Conservation (phyloP, 2,888 invertebrate genomes). For the Tachina fera region DNA sequence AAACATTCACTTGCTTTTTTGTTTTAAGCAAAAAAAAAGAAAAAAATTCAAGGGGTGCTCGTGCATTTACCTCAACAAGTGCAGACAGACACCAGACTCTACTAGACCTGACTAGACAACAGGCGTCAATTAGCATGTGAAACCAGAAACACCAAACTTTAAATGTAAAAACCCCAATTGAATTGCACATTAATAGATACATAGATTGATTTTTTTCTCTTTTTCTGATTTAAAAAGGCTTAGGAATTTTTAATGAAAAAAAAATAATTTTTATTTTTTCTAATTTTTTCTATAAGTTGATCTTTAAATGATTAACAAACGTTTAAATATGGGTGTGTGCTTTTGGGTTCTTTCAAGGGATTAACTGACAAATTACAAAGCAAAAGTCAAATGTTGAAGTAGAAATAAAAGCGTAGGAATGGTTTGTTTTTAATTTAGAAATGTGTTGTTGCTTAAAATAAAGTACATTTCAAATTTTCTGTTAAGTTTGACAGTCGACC, state of each 20-base stretch:
- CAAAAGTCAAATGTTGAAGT: constrained; percentile 8
- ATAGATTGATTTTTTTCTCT: not conserved
- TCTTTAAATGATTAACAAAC: constrained; percentile 44
- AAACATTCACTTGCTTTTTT: constrained; percentile 39
- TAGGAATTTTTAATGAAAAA: not conserved
- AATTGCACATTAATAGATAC: constrained; percentile 14
- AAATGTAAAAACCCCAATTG: not conserved
- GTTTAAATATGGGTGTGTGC: constrained; percentile 55
- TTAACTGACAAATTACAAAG: constrained; percentile 53
- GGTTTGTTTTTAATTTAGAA: constrained; percentile 2
- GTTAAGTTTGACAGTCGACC: constrained; percentile 44
- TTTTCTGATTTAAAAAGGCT: constrained; percentile 1
- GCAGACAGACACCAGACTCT: constrained; percentile 51
- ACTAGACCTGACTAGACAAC: constrained; percentile 40
- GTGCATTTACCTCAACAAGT: constrained; percentile 61
- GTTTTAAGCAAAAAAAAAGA: not conserved
- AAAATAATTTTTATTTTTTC: too few species aligned
- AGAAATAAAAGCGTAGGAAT: constrained; percentile 53
- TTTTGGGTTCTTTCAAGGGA: constrained; percentile 33
- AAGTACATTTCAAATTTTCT: not conserved
- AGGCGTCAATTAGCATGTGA: constrained; percentile 66
- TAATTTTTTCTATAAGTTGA: constrained; percentile 16
- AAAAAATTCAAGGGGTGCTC: constrained; percentile 35
- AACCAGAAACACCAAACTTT: constrained; percentile 27
- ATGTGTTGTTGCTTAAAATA: not conserved